These are phyloP conservation scores for Pelagia noctiluca DNA, from an alignment of 30 jellyfish, hydroid and myxozoan species.

Conservation along the genomic window DNA sequence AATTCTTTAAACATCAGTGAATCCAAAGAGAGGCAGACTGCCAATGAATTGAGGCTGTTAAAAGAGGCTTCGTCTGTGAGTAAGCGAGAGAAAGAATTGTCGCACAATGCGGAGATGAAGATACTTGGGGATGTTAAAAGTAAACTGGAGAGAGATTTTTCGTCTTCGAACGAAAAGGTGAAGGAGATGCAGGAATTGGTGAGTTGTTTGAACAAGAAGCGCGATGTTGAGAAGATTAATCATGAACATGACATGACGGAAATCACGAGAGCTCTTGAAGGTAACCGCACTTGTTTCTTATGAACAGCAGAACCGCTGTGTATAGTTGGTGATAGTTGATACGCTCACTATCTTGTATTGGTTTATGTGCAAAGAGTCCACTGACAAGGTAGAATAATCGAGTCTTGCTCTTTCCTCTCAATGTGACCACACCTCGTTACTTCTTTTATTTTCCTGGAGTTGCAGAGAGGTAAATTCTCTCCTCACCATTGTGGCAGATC, in stretches of 20 bases:
- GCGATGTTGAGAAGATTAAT: slow-evolving; percentile 24
- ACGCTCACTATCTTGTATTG: no score
- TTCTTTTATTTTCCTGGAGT: no score
- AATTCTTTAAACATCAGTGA: neutral
- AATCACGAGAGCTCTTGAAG: slow-evolving; percentile 38
- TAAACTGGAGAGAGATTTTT: slow-evolving; percentile 11
- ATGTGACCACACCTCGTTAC: no score
- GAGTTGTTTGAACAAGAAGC: neutral
- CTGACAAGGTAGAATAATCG: no score
- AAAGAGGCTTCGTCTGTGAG: neutral
- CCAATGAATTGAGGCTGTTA: neutral
- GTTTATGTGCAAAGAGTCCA: no score
- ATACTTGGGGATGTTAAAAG: slow-evolving; percentile 1
- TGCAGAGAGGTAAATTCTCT: no score
- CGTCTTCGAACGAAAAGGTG: slow-evolving; percentile 8
- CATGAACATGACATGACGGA: slow-evolving; percentile 45
- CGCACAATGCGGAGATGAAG: neutral
- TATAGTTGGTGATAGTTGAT: no score
- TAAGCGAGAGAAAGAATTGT: slow-evolving; percentile 13
- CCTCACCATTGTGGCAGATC: no score
- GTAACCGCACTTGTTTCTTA: no score
- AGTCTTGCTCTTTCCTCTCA: no score
- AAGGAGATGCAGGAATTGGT: slow-evolving; percentile 27
- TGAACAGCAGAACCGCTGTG: no score
- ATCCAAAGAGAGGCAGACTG: neutral